Evolutionary conservation across 2,888 invertebrate species (phyloP), one percentile per base, ranked within the genome.

Genomic region (Mesorhabditis belari): DNA sequence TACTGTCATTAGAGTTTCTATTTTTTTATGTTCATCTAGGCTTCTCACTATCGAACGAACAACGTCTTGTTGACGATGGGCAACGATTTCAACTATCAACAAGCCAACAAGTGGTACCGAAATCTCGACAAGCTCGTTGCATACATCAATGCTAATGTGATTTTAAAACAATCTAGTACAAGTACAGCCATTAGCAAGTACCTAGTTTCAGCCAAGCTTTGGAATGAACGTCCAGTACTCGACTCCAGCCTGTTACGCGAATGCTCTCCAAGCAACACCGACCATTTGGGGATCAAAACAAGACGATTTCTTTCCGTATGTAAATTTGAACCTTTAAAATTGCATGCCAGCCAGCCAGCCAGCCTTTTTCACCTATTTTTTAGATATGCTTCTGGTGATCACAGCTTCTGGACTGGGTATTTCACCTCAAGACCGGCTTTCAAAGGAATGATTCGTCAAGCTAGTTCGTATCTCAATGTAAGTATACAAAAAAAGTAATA

Each of bases 401-500:
- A 91, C 75, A 86, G 90, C 0, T 95, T 88, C 80, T 98, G 95
- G 96, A 92, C 93, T 0, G 96, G 95, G 17, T 86, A 84, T 74
- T 85, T 84, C 75, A 83, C 84, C 26, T 84, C 83, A 66, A 75
- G 85, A 58, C 81, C 84, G 2, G 80, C 83, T 0, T 77, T 84
- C 50, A 85, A 85, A 65, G 79, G 82, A 21, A 82, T 82, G 71
- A 82, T 83, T 26, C 73, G 84, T 49, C 61, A 77, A 26, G 79
- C 82, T 2, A 83, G 82, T 64, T 79, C 80, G 52, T 75, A 82
- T 44, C 72, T 85, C 4, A 84, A 85, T 81, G 84, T 83, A 27
- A 50, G 50, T 57, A 28, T 29, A 19, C 21, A 35, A 9, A 17
- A 25, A 35, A n/a, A 25, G 17, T 23, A n/a, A 2, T 6, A 12